phyloP scores from a whole-genome alignment of 2,797 vertebrate species.

The Uromys caudimaculatus region DNA sequence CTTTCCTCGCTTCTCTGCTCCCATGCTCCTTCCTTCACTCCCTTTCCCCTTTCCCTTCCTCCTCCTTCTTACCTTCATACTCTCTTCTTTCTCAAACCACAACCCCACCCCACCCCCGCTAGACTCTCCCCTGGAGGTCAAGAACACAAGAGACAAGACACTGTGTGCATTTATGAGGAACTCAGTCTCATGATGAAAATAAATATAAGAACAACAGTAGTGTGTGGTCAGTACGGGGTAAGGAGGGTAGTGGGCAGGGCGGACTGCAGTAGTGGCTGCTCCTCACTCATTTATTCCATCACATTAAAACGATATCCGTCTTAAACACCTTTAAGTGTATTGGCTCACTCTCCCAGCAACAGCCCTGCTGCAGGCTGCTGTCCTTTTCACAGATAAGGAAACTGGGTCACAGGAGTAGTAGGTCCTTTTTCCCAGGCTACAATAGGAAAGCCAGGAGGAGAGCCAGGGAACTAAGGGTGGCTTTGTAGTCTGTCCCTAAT shows the following conservation, averaged over 20 bases:
- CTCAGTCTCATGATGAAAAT: neutral
- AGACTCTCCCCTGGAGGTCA: neutral
- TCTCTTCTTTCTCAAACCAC: neutral
- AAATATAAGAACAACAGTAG: neutral
- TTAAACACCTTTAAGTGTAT: neutral
- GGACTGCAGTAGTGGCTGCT: neutral
- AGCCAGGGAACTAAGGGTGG: neutral
- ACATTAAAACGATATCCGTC: neutral
- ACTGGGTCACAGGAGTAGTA: neutral
- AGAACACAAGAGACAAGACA: neutral
- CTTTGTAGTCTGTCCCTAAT: neutral
- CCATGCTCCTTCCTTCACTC: neutral
- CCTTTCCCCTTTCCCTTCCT: neutral
- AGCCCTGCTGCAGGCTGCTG: neutral
- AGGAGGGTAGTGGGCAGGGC: neutral
- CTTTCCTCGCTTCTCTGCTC: neutral
- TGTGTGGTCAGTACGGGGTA: neutral
- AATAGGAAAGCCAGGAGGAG: neutral
- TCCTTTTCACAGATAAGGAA: conserved; percentile 18
- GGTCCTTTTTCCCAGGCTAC: neutral
- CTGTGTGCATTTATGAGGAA: neutral
- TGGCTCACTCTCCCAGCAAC: neutral
- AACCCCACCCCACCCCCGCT: neutral
- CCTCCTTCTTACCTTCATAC: neutral
- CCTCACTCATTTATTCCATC: neutral